These are phyloP conservation scores for Hexactinellida sp. DNA, from an alignment of 37 sponge, comb jelly and placozoan species.

Conservation along the genomic window DNA sequence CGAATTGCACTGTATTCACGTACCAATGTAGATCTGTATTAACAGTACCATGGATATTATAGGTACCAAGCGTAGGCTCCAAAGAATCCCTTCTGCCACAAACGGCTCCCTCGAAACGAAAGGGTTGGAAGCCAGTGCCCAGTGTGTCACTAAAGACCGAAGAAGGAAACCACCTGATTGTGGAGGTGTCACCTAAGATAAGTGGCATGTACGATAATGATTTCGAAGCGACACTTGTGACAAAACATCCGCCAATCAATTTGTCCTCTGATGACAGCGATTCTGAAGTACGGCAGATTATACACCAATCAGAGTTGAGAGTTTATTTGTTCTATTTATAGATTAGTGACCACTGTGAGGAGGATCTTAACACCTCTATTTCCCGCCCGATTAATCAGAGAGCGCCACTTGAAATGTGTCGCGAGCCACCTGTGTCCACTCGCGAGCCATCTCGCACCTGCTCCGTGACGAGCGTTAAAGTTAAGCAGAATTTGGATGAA, in stretches of 20 bases:
- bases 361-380: background rate
- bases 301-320: background rate
- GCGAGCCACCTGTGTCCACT: background rate
- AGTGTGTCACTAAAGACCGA: background rate
- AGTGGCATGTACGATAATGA: background rate
- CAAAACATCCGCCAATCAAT: background rate
- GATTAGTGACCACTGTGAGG: constrained; percentile 12
- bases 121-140: constrained; percentile 31
- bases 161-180: background rate
- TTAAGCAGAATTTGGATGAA: background rate
- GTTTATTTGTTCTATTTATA: background rate
- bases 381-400: background rate
- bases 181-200: background rate
- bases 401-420: background rate
- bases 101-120: constrained; percentile 62
- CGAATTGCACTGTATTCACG: too few relatives aligned
- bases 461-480: background rate
- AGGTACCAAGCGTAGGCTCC: background rate
- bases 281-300: background rate
- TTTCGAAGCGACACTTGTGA: background rate
- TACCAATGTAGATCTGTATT: too few relatives aligned
- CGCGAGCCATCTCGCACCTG: background rate
- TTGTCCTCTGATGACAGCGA: constrained; percentile 2
- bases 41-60: background rate
- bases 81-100: background rate